These are phyloP conservation scores for Prionace glauca DNA, from an alignment of 2,797 vertebrate species.

Conservation along the genomic window DNA sequence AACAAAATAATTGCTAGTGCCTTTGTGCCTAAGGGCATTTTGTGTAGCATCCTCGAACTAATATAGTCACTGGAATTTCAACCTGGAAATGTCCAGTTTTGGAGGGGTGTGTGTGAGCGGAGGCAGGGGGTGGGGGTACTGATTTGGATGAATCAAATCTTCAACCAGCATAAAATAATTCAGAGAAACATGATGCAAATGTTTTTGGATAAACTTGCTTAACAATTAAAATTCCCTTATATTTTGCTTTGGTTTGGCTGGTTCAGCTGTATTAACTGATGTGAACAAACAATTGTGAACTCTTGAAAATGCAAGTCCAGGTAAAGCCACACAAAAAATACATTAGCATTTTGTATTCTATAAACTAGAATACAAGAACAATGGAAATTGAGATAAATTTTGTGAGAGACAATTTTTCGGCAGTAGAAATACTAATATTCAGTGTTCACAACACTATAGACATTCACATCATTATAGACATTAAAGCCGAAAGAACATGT, in stretches of 20 bases:
- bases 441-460: background rate
- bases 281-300: background rate
- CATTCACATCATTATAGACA: background rate
- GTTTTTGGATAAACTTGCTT: background rate
- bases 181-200: background rate
- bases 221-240: background rate
- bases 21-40: background rate
- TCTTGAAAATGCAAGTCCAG: background rate
- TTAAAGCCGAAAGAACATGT: background rate
- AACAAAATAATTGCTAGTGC: no score
- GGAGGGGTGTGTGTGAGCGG: no score
- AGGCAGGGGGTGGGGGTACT: no score
- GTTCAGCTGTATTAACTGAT: background rate
- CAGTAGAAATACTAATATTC: background rate
- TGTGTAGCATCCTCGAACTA: background rate
- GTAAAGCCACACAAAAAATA: background rate
- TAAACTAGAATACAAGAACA: background rate
- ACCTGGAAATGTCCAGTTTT: background rate
- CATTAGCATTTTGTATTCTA: background rate
- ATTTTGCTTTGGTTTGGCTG: background rate
- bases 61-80: background rate
- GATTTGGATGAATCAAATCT: background rate
- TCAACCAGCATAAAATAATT: background rate
- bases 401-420: background rate
- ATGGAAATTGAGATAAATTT: background rate